A percentile compares a stretch with the other conserved stretches of the same genome.
phyloP scores from a whole-genome alignment of 2,888 invertebrate genomes.

The Exephanes ischioxanthus region DNA sequence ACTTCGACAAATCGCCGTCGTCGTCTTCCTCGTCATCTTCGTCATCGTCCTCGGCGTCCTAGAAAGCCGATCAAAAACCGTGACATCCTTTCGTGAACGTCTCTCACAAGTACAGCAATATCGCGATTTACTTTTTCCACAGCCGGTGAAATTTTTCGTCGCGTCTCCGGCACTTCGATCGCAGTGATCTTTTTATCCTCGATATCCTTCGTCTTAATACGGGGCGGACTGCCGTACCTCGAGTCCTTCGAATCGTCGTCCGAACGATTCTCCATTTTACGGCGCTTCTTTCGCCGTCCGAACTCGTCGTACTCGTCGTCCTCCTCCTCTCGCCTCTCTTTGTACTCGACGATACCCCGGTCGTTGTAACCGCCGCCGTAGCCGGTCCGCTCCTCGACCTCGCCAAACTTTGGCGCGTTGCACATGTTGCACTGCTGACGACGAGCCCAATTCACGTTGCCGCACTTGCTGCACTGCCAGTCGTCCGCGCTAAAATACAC shows the following conservation, averaged over 20 bases:
- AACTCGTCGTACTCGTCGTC: slow-evolving; percentile 99
- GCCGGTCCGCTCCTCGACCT: slow-evolving; percentile 93
- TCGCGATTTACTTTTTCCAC: slow-evolving; percentile 74
- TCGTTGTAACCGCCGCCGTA: slow-evolving; percentile 98
- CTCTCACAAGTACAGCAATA: slow-evolving; percentile 33
- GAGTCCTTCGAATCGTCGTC: slow-evolving; percentile 83
- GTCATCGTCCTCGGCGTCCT: slow-evolving; percentile 83
- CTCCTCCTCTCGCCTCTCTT: slow-evolving; percentile 92
- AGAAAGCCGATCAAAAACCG: slow-evolving; percentile 56
- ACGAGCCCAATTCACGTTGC: slow-evolving; percentile 99
- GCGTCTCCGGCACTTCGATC: slow-evolving; percentile 69
- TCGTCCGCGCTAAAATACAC: slow-evolving; percentile 96
- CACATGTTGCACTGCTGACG: slow-evolving; percentile 99
- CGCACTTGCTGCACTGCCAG: slow-evolving; percentile 99
- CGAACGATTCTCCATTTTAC: slow-evolving; percentile 85
- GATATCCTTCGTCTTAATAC: slow-evolving; percentile 77
- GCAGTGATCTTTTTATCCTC: slow-evolving; percentile 72
- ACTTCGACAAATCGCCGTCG: slow-evolving; percentile 87
- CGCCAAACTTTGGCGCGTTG: slow-evolving; percentile 98
- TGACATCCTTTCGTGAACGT: slow-evolving; percentile 35
- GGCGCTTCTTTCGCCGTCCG: slow-evolving; percentile 88
- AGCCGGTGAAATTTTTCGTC: slow-evolving; percentile 58
- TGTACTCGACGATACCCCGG: slow-evolving; percentile 97
- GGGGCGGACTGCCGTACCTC: slow-evolving; percentile 79
- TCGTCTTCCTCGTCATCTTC: slow-evolving; percentile 85